These are phyloP conservation scores for Lutjanus erythropterus DNA, from an alignment of 2,113 vertebrate species.

Conservation along the genomic window DNA sequence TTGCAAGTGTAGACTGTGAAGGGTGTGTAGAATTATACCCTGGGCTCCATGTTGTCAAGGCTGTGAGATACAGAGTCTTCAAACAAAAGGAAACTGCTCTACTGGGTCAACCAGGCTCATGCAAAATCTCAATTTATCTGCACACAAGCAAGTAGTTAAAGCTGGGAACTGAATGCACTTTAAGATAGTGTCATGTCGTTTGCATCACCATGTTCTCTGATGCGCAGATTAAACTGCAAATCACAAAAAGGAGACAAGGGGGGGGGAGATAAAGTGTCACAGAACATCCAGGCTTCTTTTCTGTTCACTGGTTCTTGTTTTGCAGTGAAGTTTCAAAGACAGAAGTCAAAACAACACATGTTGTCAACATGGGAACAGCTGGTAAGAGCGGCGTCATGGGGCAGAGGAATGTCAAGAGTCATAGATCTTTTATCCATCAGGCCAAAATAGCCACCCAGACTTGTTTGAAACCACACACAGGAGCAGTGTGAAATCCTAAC, in stretches of 20 bases:
- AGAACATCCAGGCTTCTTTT: constrained; percentile 43
- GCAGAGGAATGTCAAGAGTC: constrained; percentile 68
- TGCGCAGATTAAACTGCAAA: constrained; percentile 25
- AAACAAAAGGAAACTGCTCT: constrained; percentile 1
- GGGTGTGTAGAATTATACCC: constrained; percentile 60
- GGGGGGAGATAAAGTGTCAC: constrained; percentile 1
- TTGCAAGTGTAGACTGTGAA: constrained; percentile 52
- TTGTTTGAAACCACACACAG: constrained; percentile 15
- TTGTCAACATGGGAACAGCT: constrained; percentile 70
- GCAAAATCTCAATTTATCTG: not conserved
- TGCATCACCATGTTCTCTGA: constrained; percentile 27
- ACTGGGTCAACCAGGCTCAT: not conserved
- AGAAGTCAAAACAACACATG: constrained; percentile 78
- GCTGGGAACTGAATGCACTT: constrained; percentile 13
- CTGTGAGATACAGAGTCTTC: constrained; percentile 17
- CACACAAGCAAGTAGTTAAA: not conserved
- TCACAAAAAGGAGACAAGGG: constrained; percentile 11
- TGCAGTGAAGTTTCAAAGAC: constrained; percentile 64
- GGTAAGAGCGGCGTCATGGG: constrained; percentile 67
- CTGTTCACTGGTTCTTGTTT: constrained; percentile 65
- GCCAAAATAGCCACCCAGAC: constrained; percentile 26
- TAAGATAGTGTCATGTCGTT: not conserved
- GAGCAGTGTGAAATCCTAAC: constrained; percentile 18
- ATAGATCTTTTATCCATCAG: constrained; percentile 67
- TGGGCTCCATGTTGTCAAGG: constrained; percentile 46